Evolutionary conservation across 1,140 invertebrate species (phyloP), one percentile per base, ranked within the genome.

Genomic region (Hylaeus anthracinus): DNA sequence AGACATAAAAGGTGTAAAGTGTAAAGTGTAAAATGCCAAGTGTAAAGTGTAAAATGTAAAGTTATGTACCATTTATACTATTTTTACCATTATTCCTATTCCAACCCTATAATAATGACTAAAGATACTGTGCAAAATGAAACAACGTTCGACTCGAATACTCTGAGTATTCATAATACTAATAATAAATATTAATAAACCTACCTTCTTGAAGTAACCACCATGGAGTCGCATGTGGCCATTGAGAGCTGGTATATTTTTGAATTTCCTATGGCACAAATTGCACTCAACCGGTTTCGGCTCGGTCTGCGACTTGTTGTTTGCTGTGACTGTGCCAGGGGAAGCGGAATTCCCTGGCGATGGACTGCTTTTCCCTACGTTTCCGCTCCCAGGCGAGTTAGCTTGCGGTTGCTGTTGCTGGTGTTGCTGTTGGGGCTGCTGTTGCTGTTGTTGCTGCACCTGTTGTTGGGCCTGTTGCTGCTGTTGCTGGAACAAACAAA

Each of bases 171-270:
- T 26, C 26, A 26, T 26, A 26, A 26, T 26, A 26, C 26, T 26
- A 26, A 26, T 26, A 26, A 26, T 26, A 26, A 26, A 26, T 26
- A 26, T 26, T 26, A 45, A 63, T 2, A 10, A 51, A 41, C 55
- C 78, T 92, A 97, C 97, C 95, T 98, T 99, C 93, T 99, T 99
- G 90, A 98, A 98, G 92, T 99, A 99, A 72, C 98, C 98, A 15
- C 98, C 98, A 93, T 99, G 98, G 41, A 99, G 94, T 87, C 98
- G 94, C 98, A 99, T 99, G 91, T 99, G 98, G 15, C 98, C 98
- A 94, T 99, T 99, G 51, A 99, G 95, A 26, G 98, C 98, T 8
- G 98, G 98, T 92, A 99, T 97, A 93, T 99, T 99, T 94, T 99
- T 99, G 93, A 99, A 99, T 92, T 98, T 97, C 69, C 98, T 95